phyloP scores from a whole-genome alignment of 2,113 vertebrate species.

The Girardinichthys multiradiatus region DNA sequence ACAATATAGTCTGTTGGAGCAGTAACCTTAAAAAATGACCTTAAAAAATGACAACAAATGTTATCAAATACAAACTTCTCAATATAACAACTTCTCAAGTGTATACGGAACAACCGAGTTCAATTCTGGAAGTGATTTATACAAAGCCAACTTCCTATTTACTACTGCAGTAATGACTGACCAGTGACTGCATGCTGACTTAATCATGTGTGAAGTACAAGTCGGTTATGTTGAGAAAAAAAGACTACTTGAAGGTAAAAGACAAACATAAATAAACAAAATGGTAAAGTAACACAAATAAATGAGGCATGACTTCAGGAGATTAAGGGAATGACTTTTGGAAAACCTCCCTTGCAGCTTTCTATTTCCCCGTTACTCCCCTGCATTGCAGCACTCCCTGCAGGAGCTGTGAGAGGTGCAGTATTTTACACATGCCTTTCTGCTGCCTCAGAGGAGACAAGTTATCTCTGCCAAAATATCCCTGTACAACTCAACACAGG shows the following conservation, averaged over 20 bases:
- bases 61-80: background rate
- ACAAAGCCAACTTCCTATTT: slow-evolving; percentile 28
- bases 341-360: slow-evolving; percentile 44
- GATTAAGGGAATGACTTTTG: slow-evolving; percentile 41
- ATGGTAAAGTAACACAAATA: slow-evolving; percentile 5
- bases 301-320: slow-evolving; percentile 3
- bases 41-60: background rate
- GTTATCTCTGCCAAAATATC: slow-evolving; percentile 41
- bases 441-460: slow-evolving; percentile 51
- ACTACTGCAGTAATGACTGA: slow-evolving; percentile 39
- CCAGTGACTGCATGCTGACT: background rate
- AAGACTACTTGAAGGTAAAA: background rate
- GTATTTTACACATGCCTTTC: slow-evolving; percentile 57
- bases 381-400: slow-evolving; percentile 80
- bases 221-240: background rate
- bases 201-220: slow-evolving; percentile 10
- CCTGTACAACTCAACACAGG: slow-evolving; percentile 24
- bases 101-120: background rate
- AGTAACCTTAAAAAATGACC: background rate
- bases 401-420: slow-evolving; percentile 66
- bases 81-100: background rate
- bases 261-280: background rate
- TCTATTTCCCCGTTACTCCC: slow-evolving; percentile 64
- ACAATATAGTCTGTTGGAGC: background rate
- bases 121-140: background rate